phyloP scores from a whole-genome alignment of 2,113 vertebrate species.

The Daboia siamensis region DNA sequence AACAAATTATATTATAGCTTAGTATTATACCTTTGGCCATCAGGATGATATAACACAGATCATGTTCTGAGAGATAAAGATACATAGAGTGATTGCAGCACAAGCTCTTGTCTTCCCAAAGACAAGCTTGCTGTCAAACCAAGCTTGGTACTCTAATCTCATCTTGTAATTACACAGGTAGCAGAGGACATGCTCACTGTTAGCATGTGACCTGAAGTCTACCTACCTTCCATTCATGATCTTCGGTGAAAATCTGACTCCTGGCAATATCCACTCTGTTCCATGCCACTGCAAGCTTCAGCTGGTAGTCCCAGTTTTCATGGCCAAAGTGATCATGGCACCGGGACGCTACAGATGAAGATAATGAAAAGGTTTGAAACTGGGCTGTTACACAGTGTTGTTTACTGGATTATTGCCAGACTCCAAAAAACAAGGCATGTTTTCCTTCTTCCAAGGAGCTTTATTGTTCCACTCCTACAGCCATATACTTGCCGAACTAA shows the following conservation, averaged over 20 bases:
- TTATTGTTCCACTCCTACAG: neutral
- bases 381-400: neutral
- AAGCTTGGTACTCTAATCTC: neutral
- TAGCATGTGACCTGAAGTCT: neutral
- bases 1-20: neutral
- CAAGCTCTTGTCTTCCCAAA: neutral
- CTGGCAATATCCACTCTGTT: slow-evolving; percentile 92
- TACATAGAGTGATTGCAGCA: neutral
- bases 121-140: neutral
- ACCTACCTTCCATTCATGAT: slow-evolving; percentile 87
- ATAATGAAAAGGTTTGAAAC: neutral
- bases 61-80: neutral
- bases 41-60: neutral
- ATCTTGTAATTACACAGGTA: neutral
- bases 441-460: neutral
- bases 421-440: neutral
- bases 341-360: slow-evolving; percentile 72
- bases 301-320: slow-evolving; percentile 83
- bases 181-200: neutral
- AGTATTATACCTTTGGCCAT: neutral
- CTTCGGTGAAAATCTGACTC: slow-evolving; percentile 89
- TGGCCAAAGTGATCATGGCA: slow-evolving; percentile 72
- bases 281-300: slow-evolving; percentile 94
- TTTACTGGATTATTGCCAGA: neutral
- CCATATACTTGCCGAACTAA: neutral